Base-by-base conservation (phyloP, 2,888 invertebrate species). In the Melanotus villosus region DNA sequence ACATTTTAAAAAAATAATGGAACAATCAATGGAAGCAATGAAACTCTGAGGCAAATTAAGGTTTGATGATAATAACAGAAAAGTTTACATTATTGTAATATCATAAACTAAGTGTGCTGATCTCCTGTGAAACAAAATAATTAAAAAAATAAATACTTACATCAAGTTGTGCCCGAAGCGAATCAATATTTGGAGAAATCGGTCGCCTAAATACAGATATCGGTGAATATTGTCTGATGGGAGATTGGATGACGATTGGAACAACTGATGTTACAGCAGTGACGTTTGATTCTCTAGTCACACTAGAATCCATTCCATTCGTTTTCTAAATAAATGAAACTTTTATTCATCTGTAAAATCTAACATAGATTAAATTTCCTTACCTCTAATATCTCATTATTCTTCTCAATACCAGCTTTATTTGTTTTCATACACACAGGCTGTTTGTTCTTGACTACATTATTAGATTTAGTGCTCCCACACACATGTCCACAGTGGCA, bases 401-500 rank as follows among this genome's bases (percentile, higher is more conserved):
- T 56, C 32, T 57, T 57, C 21, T 65, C 43, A 32, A n/a, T 12
- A n/a, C 14, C 26, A 7, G 23, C 23, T 47, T 57, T 65, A 36
- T 57, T 65, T 6, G 34, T 30, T 65, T 65, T 65, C 47, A 45
- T 10, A 16, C 14, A 18, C 1, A 23, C 21, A 9, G 57, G 34
- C n/a, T n/a, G n/a, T 26, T 57, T 65, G 10, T 52, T 64, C 5
- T 23, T 38, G 10, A 52, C 21, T n/a, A 21, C 23, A 16, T 57
- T 65, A 9, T 50, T 65, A n/a, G 45, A 19, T 52, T 68, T 68
- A 56, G 68, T 76, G 5, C 74, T 69, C 0, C 78, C 65, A 10
- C 89, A 89, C 6, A 88, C 85, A 76, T 89, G 89, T 0, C 89
- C 89, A 79, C 90, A 90, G n/a, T 82, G 81, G 78, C 90, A 89